A percentile compares a stretch with the other conserved stretches of the same genome.
Conservation (phyloP, 2,113 vertebrate genomes). For the Zosterops pallidus region DNA sequence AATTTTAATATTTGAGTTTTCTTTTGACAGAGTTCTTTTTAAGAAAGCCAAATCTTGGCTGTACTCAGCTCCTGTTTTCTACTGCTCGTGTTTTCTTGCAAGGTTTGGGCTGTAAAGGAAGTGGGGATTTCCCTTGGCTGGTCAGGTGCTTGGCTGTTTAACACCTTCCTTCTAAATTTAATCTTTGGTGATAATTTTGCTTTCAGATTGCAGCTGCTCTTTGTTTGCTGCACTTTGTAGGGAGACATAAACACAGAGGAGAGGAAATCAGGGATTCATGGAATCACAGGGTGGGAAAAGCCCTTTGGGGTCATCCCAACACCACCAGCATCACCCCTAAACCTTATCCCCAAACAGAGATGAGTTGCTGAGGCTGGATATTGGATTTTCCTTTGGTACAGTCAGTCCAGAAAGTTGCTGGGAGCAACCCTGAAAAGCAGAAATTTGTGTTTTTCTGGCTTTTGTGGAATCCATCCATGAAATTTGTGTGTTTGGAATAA, state of each 20-base stretch:
- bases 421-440: neutral
- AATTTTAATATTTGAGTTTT: neutral
- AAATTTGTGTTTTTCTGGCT: neutral
- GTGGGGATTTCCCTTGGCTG: neutral
- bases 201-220: neutral
- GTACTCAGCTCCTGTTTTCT: neutral
- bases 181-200: neutral
- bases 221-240: neutral
- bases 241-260: neutral
- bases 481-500: neutral
- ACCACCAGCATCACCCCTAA: neutral
- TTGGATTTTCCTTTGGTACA: neutral
- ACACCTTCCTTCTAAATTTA: constrained; percentile 6
- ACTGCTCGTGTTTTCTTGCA: neutral
- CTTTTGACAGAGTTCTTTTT: neutral
- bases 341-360: neutral
- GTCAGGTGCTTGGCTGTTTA: neutral
- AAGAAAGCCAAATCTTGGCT: neutral
- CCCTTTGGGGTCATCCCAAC: neutral
- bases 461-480: neutral
- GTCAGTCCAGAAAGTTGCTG: neutral
- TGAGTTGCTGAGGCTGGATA: neutral
- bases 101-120: neutral
- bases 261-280: neutral
- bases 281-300: neutral